Base-by-base conservation (phyloP, 2,113 vertebrate species). In the Caracal caracal region DNA sequence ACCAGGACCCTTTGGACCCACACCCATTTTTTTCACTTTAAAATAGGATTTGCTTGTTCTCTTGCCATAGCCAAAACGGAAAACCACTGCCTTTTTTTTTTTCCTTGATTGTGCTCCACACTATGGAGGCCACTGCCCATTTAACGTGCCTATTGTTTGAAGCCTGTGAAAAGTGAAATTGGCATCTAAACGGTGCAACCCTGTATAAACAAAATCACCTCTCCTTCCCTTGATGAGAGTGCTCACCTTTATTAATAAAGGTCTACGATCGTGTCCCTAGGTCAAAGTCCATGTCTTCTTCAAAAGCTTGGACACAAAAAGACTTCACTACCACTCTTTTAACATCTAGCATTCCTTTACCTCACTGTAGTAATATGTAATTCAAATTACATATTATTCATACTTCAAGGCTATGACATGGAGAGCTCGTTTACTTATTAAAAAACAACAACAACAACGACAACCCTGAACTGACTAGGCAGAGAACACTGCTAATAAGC, bases 31-130 rank as follows among this genome's bases (percentile, higher is more conserved):
- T 71, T 71, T 93, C 63, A 90, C 80, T 92, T 97, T 79, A 94
- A 88, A 96, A 90, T 76, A 56, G n/a, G 49, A 76, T 87, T 93
- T 96, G 53, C 43, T 95, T 96, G 71, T 97, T 95, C 85, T 96
- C 17, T 88, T 94, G 51, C 61, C 85, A 93, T 26, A 88, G n/a
- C 61, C 91, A 92, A 97, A 96, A 76, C 4, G 12, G 75, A 97
- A 96, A 96, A 79, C 4, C 68, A 83, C 43, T 92, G 47, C 65
- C 61, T 78, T 70, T 83, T 71, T 76, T 76, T 49, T 76, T 79
- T 70, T 10, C 63, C 76, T 56, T 19, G 17, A 68, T 65, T 92
- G 83, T 86, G 56, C 61, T 93, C 82, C 73, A 92, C 59, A 84
- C n/a, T 88, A 51, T 35, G 33, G 66, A 94, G n/a, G 37, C 33